These are phyloP conservation scores for Leptura quadrifasciata DNA, from an alignment of 2,888 invertebrate species.

Conservation along the genomic window DNA sequence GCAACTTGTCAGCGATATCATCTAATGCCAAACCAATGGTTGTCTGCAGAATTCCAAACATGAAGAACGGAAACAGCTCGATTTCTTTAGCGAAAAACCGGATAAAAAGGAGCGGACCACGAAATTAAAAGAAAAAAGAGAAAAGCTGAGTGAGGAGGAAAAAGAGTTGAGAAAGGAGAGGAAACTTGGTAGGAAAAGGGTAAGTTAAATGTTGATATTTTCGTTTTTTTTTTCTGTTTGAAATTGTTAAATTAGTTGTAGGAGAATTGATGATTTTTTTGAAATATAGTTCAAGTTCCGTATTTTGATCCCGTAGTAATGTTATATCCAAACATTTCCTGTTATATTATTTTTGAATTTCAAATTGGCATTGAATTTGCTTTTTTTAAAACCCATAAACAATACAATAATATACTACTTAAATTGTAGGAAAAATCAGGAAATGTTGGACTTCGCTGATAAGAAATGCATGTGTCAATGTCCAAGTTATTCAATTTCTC, in stretches of 20 bases:
- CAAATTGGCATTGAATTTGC: not conserved
- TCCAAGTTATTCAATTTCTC: not conserved
- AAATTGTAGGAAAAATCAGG: not conserved
- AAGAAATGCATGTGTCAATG: not conserved
- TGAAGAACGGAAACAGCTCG: slow-evolving; percentile 72
- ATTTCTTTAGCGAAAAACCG: slow-evolving; percentile 70
- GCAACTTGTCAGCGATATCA: slow-evolving; percentile 33
- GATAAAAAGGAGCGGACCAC: slow-evolving; percentile 76
- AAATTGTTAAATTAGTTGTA: not conserved
- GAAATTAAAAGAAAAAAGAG: slow-evolving; percentile 77
- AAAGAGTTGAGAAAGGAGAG: slow-evolving; percentile 88
- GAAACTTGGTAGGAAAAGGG: slow-evolving; percentile 87
- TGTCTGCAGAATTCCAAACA: slow-evolving; percentile 74
- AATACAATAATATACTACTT: not conserved
- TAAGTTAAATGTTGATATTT: slow-evolving; percentile 70
- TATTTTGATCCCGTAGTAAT: not conserved
- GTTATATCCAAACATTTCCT: slow-evolving; percentile 6
- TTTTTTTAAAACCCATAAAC: not conserved
- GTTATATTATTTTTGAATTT: not conserved
- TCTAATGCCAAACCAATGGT: slow-evolving; percentile 60
- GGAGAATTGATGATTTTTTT: not conserved
- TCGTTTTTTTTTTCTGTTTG: slow-evolving; percentile 14
- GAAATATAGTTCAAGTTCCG: not conserved
- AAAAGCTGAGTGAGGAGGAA: slow-evolving; percentile 85
- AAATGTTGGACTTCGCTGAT: not conserved